Evolutionary conservation across 1,140 invertebrate genomes (phyloP), one percentile per base, ranked within the genome.

Genomic region (Trichonephila inaurata): DNA sequence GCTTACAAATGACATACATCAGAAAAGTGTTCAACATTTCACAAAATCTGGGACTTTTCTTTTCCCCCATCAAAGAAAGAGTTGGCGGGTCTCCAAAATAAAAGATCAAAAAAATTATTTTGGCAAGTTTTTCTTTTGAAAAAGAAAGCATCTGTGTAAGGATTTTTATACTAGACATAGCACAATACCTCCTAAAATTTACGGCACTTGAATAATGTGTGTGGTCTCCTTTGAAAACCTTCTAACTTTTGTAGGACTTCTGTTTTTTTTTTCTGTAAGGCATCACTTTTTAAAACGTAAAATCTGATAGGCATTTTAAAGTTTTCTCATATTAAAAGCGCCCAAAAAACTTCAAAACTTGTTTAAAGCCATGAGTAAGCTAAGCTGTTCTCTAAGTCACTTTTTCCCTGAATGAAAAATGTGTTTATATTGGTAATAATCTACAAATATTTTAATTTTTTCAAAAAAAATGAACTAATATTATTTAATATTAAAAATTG

Each of bases 1-100:
- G 72, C 72, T 77, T 77, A 77, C 72, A 33, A 77, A 77, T 40
- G 28, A 19, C 72, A 77, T 40, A 69, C 28, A 77, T 77, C 28
- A 40, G 28, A 33, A 28, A 77, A 77, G 72, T 77, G 33, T 77
- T 77, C 72, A 40, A 18, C 72, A 40, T 77, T 77, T 77, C 28
- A 33, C 28, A 77, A 77, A 77, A 77, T 77, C 24, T 28, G 72
- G 33, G 24, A 77, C 28, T 33, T 77, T 77, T 77, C 21, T 64
- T 77, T 33, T 33, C 33, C 33, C 33, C 72, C 33, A 77, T 77
- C 72, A 77, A 77, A 77, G 28, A 77, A 40, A 77, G 72, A 77
- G 72, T 77, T 77, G 72, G 72, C 72, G 14, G 33, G 10, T 40
- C 3, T 77, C 72, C 72, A 77, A 33, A 40, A 77, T n/a, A 77